These are phyloP conservation scores for Sebastes ruberrimus DNA, from an alignment of 2,797 vertebrate genomes.

Conservation along the genomic window DNA sequence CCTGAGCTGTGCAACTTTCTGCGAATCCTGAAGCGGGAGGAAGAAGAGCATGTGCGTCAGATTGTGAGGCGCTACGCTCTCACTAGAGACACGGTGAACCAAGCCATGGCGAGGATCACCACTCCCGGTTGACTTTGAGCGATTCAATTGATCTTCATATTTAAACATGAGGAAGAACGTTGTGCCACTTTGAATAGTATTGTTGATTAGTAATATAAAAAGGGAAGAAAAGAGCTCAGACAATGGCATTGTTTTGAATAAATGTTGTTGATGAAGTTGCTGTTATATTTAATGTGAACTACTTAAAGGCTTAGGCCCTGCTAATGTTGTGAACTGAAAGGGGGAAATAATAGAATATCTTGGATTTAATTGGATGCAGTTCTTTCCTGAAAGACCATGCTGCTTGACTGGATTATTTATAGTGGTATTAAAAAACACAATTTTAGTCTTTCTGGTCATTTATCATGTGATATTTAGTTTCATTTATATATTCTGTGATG, in stretches of 20 bases:
- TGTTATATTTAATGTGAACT: slow-evolving; percentile 25
- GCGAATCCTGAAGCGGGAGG: slow-evolving; percentile 93
- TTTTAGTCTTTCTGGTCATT: slow-evolving; percentile 14
- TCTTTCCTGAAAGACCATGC: slow-evolving; percentile 5
- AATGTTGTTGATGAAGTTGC: slow-evolving; percentile 2
- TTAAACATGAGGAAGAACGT: neutral
- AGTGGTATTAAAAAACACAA: slow-evolving; percentile 3
- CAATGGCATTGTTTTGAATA: slow-evolving; percentile 1
- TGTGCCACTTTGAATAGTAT: neutral
- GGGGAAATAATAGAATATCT: neutral
- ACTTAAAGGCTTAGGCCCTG: neutral
- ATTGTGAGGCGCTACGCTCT: slow-evolving; percentile 88
- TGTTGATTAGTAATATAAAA: slow-evolving; percentile 5
- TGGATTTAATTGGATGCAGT: neutral
- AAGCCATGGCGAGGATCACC: slow-evolving; percentile 83
- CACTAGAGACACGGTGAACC: slow-evolving; percentile 89
- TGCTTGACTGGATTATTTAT: slow-evolving; percentile 49
- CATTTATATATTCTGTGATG: neutral
- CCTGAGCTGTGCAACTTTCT: slow-evolving; percentile 96
- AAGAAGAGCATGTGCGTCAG: slow-evolving; percentile 91
- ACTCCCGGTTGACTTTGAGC: slow-evolving; percentile 83
- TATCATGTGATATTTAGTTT: slow-evolving; percentile 24
- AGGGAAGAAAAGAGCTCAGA: slow-evolving; percentile 32
- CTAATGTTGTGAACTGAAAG: neutral
- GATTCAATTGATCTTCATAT: neutral